Conservation (phyloP, 1,140 invertebrate genomes). For the Hyphantria cunea region DNA sequence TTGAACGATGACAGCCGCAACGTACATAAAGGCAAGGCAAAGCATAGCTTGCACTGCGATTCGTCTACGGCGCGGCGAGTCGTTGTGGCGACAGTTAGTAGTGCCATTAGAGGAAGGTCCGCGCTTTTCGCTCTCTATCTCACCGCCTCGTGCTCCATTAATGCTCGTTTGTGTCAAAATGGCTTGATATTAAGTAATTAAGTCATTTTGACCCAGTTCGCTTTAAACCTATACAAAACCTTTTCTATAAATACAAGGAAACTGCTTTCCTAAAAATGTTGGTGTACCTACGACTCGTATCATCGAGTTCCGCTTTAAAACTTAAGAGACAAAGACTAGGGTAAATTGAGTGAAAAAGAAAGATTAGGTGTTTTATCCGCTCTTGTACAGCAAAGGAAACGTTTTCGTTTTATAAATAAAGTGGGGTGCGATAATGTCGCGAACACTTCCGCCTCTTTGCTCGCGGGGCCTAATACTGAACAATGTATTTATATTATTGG, state of each 20-base stretch:
- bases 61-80: slow-evolving; percentile 48
- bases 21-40: slow-evolving; percentile 20
- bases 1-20: slow-evolving; percentile 47
- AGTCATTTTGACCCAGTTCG: slow-evolving; percentile 50
- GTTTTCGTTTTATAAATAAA: slow-evolving; percentile 5
- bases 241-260: slow-evolving; percentile 29
- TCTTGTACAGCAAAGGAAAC: slow-evolving; percentile 6
- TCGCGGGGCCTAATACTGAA: not conserved
- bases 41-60: too few relatives aligned
- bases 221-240: slow-evolving; percentile 38
- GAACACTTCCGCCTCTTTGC: not conserved
- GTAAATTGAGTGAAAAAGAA: slow-evolving; percentile 28
- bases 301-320: slow-evolving; percentile 21
- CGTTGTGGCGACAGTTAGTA: slow-evolving; percentile 66
- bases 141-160: slow-evolving; percentile 54
- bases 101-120: slow-evolving; percentile 53
- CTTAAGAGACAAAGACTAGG: slow-evolving; percentile 21
- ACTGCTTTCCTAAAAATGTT: slow-evolving; percentile 20
- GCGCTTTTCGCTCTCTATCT: slow-evolving; percentile 48
- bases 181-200: slow-evolving; percentile 65
- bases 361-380: slow-evolving; percentile 20
- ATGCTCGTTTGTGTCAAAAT: slow-evolving; percentile 60
- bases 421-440: slow-evolving; percentile 2
- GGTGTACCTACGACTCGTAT: slow-evolving; percentile 8
- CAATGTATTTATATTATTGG: slow-evolving; percentile 9